Evolutionary conservation across 30 jellyfish, hydroid and myxozoan species (phyloP), one percentile per base, ranked within the genome.

Genomic region (Pelagia noctiluca): DNA sequence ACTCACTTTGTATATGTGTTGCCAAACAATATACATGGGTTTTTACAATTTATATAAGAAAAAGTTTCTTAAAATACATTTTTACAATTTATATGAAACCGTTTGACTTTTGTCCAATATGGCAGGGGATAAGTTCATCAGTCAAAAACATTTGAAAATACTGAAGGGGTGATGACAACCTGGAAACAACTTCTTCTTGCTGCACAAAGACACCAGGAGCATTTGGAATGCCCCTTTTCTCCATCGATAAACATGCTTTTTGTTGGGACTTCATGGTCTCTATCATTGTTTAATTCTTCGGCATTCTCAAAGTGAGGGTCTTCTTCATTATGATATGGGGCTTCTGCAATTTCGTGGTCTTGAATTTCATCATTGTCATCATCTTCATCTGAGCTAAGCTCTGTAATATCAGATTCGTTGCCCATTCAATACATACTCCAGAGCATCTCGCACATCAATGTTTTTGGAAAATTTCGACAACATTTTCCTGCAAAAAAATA

Each of bases 41-140:
- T 10, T 52, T 5, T 52, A 52, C 28, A 52, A 2, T 52, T 52
- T 52, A 52, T 52, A 4, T 42, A 5, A 42, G 16, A 42, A 5
- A 42, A 5, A 42, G 57, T 5, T 16, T 42, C 8, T 42, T 42
- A 42, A 5, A 52, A 19, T 3, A 52, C 26, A 52, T n/a, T n/a
- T n/a, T n/a, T n/a, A n/a, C n/a, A n/a, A n/a, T n/a, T n/a, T n/a
- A n/a, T n/a, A n/a, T n/a, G n/a, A n/a, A n/a, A n/a, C n/a, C 68
- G 26, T 3, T 30, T 10, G 7, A 19, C 68, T 52, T 52, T 52
- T 52, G 68, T 52, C 68, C 68, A 52, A 25, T 52, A 52, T 52
- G 68, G 68, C 68, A 30, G 68, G 68, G 68, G 32, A 12, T 64
- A 19, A 64, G 77, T 22, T 25, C 77, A 22, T 64, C 77, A 64